Evolutionary conservation across 2,797 vertebrate genomes (phyloP).

Genomic region (Spinus pinus): DNA sequence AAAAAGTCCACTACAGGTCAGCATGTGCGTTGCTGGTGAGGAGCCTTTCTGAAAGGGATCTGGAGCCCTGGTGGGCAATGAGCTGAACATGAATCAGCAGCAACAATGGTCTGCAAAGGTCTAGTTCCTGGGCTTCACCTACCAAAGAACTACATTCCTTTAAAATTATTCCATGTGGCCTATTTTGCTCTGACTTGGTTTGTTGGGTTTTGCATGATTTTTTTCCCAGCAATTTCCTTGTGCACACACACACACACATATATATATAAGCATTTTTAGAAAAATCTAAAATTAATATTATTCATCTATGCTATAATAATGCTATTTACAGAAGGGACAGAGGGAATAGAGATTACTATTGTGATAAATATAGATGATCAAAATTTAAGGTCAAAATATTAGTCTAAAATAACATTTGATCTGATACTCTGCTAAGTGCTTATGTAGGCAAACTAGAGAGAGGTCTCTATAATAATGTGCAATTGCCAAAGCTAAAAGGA

Average conservation of each 20-base stretch:
- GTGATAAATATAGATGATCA: background rate
- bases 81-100: background rate
- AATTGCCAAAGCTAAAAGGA: background rate
- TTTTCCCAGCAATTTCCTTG: background rate
- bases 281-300: background rate
- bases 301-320: background rate
- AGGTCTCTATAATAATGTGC: background rate
- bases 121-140: background rate
- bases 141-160: background rate
- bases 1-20: background rate
- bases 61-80: background rate
- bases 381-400: background rate
- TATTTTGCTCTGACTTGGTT: background rate
- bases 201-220: background rate
- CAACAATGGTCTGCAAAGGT: background rate
- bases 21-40: rapidly evolving
- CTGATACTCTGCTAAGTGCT: background rate
- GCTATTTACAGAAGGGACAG: background rate
- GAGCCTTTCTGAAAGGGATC: background rate
- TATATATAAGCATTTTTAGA: background rate
- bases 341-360: background rate
- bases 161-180: background rate
- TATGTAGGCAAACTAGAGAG: background rate
- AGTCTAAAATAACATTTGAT: background rate
- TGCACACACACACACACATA: background rate